Evolutionary conservation across 2,113 vertebrate genomes (phyloP), one percentile per base, ranked within the genome.

Genomic region (Indicator maculatus): DNA sequence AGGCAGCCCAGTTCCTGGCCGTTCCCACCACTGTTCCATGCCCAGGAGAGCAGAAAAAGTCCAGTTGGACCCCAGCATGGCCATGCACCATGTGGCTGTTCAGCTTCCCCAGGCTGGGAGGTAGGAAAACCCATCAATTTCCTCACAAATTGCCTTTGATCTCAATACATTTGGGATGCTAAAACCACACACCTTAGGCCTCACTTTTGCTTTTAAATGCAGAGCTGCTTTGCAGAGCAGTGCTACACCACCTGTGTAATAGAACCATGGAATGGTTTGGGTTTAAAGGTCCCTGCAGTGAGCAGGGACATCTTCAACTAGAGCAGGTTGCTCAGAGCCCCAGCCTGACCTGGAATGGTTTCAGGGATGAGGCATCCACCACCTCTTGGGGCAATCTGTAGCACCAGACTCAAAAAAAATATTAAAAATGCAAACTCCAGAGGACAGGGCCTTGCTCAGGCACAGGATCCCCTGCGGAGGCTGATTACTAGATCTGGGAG

Each of bases 1-100:
- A 66, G 45, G 39, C 65, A 80, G 17, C 59, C 56, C 16, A 2
- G 16, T 39, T 81, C n/a, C 58, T 50, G 41, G 38, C 21, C 30
- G 18, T 33, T 17, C 20, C 73, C 10, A 64, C 18, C 14, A 60
- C 55, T 56, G 55, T n/a, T 41, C 76, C 45, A 8, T 23, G 15
- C 28, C 58, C 58, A 59, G 53, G 30, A 69, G 24, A 86, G 50
- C 44, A 60, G 76, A 60, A 63, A 63, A 20, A 81, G 47, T 47
- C 53, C 74, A 65, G 28, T 41, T 73, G 75, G 76, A 30, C 86
- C n/a, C 38, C 47, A 31, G 5, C 0, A 6, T 26, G 13, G 10
- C 30, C 11, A 1, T 2, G 12, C 14, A n/a, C 20, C 5, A 0
- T 1, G 17, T n/a, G 33, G 30, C 23, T 79, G 45, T 76, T 69